These are phyloP conservation scores for Homalodisca vitripennis DNA, from an alignment of 1,140 invertebrate genomes.

Conservation along the genomic window DNA sequence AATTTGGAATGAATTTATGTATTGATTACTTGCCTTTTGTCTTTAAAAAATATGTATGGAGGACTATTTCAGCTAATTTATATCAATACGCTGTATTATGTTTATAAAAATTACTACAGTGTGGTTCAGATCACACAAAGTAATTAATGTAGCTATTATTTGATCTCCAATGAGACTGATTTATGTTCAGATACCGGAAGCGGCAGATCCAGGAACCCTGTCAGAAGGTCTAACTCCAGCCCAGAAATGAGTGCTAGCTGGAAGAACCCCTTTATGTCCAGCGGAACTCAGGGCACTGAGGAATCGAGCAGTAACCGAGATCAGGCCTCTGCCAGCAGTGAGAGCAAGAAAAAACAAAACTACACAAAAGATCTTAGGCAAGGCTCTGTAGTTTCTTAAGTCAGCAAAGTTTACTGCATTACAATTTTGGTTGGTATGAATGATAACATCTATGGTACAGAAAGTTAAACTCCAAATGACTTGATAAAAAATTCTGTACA, in stretches of 20 bases:
- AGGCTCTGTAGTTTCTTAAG: not conserved
- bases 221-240: constrained; percentile 83
- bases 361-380: constrained; percentile 65
- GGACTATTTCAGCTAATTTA: too few relatives aligned
- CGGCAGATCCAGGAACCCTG: constrained; percentile 68
- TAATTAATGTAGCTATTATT: too few relatives aligned
- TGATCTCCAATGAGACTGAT: too few relatives aligned
- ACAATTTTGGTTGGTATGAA: not conserved
- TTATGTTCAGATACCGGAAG: constrained; percentile 38
- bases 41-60: too few relatives aligned
- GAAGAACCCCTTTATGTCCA: constrained; percentile 65
- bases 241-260: constrained; percentile 87
- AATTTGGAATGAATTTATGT: too few relatives aligned
- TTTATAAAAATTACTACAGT: too few relatives aligned
- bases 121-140: not conserved
- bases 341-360: constrained; percentile 63
- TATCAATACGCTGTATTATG: too few relatives aligned
- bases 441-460: not conserved
- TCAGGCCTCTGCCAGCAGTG: constrained; percentile 41
- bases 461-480: too few relatives aligned
- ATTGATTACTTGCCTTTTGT: too few relatives aligned
- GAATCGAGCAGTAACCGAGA: not conserved
- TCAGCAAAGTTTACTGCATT: too few relatives aligned
- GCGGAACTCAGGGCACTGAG: constrained; percentile 43
- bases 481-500: too few relatives aligned